phyloP scores from a whole-genome alignment of 2,797 vertebrate species.

The Mus caroli region DNA sequence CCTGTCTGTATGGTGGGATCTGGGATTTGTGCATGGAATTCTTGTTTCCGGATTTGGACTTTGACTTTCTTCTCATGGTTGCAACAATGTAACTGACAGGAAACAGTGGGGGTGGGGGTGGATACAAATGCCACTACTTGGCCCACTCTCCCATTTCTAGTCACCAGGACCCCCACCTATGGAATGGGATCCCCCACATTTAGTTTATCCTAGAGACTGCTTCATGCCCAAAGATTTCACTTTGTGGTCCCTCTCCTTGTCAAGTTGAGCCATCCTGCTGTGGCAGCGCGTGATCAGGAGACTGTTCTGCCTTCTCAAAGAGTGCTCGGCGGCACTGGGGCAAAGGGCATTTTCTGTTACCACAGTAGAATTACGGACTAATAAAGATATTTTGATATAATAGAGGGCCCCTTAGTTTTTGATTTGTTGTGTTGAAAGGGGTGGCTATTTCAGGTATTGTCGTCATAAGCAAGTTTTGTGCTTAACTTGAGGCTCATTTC shows the following conservation, averaged over 20 bases:
- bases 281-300: neutral
- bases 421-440: constrained; percentile 13
- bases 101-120: neutral
- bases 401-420: neutral
- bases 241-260: neutral
- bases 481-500: constrained; percentile 8
- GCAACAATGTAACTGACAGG: neutral
- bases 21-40: neutral
- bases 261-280: neutral
- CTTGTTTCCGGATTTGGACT: neutral
- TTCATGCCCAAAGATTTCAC: neutral
- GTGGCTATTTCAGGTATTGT: constrained; percentile 20
- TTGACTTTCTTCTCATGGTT: neutral
- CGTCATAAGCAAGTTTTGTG: neutral
- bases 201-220: neutral
- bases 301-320: neutral
- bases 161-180: neutral
- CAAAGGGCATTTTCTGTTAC: neutral
- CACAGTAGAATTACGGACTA: neutral
- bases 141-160: neutral
- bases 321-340: neutral
- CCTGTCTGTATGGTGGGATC: neutral
- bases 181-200: too few relatives aligned
- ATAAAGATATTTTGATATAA: neutral
- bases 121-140: neutral